Conservation (phyloP, 2,888 invertebrate species). For the Amphiduros pacificus region DNA sequence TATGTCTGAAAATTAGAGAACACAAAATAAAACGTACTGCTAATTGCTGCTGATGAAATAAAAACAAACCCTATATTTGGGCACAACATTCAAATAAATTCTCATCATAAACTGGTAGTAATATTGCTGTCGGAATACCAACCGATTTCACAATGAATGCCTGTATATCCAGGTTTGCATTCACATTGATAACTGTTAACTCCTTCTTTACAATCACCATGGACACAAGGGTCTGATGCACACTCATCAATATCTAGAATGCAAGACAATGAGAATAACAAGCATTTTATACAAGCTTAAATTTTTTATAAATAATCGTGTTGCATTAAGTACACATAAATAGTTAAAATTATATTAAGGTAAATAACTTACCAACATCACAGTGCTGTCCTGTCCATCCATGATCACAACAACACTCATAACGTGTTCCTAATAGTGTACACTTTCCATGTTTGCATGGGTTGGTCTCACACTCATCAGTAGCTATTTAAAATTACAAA, state of each 20-base stretch:
- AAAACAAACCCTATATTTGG: too few relatives aligned
- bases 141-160: slow-evolving; percentile 70
- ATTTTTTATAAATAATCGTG: too few relatives aligned
- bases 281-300: too few relatives aligned
- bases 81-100: too few relatives aligned
- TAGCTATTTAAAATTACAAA: slow-evolving; percentile 3
- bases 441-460: slow-evolving; percentile 25
- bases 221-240: slow-evolving; percentile 20
- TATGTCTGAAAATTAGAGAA: slow-evolving; percentile 66
- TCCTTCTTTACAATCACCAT: slow-evolving; percentile 62
- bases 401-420: slow-evolving; percentile 24
- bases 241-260: slow-evolving; percentile 49
- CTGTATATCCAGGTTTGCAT: slow-evolving; percentile 82
- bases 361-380: slow-evolving; percentile 20
- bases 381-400: slow-evolving; percentile 24
- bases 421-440: slow-evolving; percentile 12
- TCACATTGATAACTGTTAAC: slow-evolving; percentile 84
- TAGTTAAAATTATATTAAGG: too few relatives aligned
- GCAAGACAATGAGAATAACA: too few relatives aligned
- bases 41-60: too few relatives aligned
- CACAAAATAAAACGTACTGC: too few relatives aligned
- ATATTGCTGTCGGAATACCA: not conserved
- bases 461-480: slow-evolving; percentile 18
- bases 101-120: too few relatives aligned
- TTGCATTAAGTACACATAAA: too few relatives aligned